Conservation (phyloP, 2,888 invertebrate genomes). For the Muschampia staudingeri region DNA sequence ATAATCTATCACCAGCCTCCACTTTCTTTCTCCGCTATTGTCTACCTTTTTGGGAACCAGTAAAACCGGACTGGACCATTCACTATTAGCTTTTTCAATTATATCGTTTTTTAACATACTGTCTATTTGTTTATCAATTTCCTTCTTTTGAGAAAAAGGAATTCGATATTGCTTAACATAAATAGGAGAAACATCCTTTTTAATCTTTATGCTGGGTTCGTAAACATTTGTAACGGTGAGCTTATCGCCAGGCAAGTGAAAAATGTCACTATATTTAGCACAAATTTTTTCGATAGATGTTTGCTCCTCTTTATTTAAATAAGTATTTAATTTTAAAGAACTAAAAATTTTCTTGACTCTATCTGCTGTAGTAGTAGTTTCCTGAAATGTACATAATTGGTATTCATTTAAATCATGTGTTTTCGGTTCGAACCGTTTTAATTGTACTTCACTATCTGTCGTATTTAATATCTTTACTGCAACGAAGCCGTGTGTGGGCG, state of each 20-base stretch:
- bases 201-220: conserved; percentile 19
- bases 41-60: conserved; percentile 5
- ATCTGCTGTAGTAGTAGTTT: conserved; percentile 7
- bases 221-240: conserved; percentile 44
- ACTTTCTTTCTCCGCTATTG: background rate
- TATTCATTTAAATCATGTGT: conserved; percentile 9
- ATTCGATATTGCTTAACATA: background rate
- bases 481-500: background rate
- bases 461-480: too few species aligned
- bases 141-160: background rate
- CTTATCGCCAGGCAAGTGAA: conserved; percentile 47
- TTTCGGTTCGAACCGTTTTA: background rate
- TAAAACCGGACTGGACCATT: conserved; percentile 14
- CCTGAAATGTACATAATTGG: background rate
- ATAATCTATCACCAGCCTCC: background rate
- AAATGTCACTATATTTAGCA: conserved; percentile 49
- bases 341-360: conserved; percentile 7
- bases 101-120: conserved; percentile 12
- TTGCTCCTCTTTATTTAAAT: conserved; percentile 41
- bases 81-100: background rate
- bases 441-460: background rate
- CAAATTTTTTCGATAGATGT: conserved; percentile 41
- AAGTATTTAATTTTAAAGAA: background rate
- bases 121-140: background rate
- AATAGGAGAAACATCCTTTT: conserved; percentile 1